These are phyloP conservation scores for Pangasianodon hypophthalmus DNA, from an alignment of 2,113 vertebrate species.

Conservation along the genomic window DNA sequence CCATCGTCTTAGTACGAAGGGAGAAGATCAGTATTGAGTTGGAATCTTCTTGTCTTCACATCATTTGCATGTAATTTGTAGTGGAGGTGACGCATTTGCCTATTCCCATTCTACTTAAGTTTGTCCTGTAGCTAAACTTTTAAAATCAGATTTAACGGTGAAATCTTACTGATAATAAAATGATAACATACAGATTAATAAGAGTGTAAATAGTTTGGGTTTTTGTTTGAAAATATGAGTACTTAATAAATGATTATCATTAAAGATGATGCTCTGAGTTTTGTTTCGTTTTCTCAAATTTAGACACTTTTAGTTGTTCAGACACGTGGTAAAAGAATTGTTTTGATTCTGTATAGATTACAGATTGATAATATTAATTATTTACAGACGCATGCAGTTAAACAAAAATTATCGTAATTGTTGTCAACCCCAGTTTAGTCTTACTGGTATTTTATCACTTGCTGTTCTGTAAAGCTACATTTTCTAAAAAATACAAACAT, in stretches of 20 bases:
- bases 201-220: slow-evolving; percentile 79
- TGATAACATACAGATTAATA: slow-evolving; percentile 51
- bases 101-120: slow-evolving; percentile 24
- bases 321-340: neutral
- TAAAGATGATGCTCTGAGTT: neutral
- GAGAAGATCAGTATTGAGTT: slow-evolving; percentile 37
- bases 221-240: slow-evolving; percentile 73
- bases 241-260: slow-evolving; percentile 63
- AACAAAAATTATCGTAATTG: neutral
- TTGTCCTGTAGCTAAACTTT: slow-evolving; percentile 38
- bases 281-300: slow-evolving; percentile 55
- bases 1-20: neutral
- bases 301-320: neutral
- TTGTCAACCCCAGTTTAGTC: neutral
- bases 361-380: neutral
- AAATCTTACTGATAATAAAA: slow-evolving; percentile 68
- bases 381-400: neutral
- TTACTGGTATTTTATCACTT: neutral
- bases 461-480: neutral
- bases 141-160: slow-evolving; percentile 44
- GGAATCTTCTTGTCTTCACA: neutral
- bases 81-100: slow-evolving; percentile 20
- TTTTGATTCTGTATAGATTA: neutral
- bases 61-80: slow-evolving; percentile 20
- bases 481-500: neutral